Percentiles rank a stretch among this genome's conserved stretches.
Evolutionary conservation across 2,888 invertebrate genomes (phyloP).

Genomic region (Agelastica alni): DNA sequence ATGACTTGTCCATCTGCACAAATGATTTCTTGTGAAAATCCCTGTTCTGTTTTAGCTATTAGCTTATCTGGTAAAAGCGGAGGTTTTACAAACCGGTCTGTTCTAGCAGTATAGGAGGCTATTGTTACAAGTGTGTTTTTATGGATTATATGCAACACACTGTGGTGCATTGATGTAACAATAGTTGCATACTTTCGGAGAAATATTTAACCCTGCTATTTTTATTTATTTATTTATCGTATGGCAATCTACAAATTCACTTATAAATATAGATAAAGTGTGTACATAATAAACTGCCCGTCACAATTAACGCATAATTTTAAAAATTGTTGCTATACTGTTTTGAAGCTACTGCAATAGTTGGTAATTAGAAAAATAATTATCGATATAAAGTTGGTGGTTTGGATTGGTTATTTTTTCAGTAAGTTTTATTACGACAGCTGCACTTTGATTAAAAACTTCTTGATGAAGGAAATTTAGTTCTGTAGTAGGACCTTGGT

Average conservation of each 20-base stretch:
- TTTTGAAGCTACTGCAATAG: no score
- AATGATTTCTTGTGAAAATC: not conserved
- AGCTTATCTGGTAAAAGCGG: not conserved
- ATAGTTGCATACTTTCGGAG: no score
- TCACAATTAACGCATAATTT: no score
- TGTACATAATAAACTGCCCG: no score
- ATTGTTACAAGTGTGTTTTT: not conserved
- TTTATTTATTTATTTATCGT: no score
- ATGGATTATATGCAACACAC: no score
- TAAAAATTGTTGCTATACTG: no score
- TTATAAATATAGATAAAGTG: no score
- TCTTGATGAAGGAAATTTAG: not conserved
- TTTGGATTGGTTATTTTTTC: not conserved
- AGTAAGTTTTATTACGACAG: not conserved
- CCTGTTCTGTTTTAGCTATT: not conserved
- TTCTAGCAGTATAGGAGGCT: not conserved
- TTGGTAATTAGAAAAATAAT: not conserved
- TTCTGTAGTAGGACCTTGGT: slow-evolving; percentile 18
- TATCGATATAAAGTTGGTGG: not conserved
- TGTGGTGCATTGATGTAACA: no score
- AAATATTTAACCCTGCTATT: no score
- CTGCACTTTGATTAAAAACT: not conserved
- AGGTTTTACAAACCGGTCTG: not conserved
- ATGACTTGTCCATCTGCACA: not conserved
- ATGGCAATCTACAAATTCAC: no score